Conservation (phyloP, 2,797 vertebrate species). For the Myripristis murdjan region DNA sequence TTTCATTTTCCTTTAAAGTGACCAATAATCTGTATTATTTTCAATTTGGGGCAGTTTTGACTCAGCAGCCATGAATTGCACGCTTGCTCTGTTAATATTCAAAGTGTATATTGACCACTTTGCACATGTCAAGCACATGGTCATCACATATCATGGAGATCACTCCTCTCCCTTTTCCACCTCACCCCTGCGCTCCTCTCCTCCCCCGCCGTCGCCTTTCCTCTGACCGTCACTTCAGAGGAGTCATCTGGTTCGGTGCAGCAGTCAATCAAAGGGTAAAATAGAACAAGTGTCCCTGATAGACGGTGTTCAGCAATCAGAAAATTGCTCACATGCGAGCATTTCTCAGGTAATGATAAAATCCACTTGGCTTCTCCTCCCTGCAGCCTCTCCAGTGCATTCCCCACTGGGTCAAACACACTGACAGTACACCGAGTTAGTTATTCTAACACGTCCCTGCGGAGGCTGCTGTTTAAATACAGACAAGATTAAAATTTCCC, state of each 20-base stretch:
- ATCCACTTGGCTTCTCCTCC: constrained; percentile 58
- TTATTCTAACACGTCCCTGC: constrained; percentile 68
- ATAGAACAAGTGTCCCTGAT: constrained; percentile 57
- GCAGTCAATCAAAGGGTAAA: constrained; percentile 67
- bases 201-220: background rate
- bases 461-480: constrained; percentile 60
- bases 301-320: constrained; percentile 56
- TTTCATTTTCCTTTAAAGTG: no score
- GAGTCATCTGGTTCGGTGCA: constrained; percentile 36
- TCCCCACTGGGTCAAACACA: constrained; percentile 63
- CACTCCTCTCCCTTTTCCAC: constrained; percentile 14
- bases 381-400: constrained; percentile 36
- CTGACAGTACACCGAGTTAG: constrained; percentile 54
- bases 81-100: no score
- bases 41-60: no score
- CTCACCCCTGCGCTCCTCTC: constrained; percentile 8
- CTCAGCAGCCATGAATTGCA: no score
- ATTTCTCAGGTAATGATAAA: constrained; percentile 57
- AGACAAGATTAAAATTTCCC: constrained; percentile 55
- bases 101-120: no score
- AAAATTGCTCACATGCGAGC: constrained; percentile 65
- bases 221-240: background rate
- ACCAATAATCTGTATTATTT: no score
- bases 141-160: constrained; percentile 8
- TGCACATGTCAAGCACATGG: background rate